Evolutionary conservation across 1,140 invertebrate genomes (phyloP), one percentile per base, ranked within the genome.

Genomic region (Aphis gossypii): DNA sequence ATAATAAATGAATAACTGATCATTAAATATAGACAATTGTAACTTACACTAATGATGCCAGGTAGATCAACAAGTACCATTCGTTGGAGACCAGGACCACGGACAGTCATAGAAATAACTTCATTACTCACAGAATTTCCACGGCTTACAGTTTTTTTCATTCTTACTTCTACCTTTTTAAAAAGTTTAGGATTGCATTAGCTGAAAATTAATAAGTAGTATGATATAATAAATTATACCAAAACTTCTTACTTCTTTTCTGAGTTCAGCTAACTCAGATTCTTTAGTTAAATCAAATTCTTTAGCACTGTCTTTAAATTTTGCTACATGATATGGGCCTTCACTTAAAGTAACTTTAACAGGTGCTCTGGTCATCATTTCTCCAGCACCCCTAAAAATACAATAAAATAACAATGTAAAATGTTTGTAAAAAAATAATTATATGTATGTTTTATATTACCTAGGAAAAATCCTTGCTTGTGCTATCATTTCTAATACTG

Each of bases 11-110:
- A 93, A 51, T 38, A 82, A 35, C 11, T 30, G 20, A 41, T n/a
- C 3, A 9, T 30, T 20, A 0, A 54, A 0, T 87, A 44, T 38
- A 25, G 18, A 44, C 6, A 68, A 3, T 86, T 82, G n/a, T 23
- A 38, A 93, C 92, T 93, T 51, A 94, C 94, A 94, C 98, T 98
- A 94, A 99, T 99, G 94, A 99, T 99, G 84, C 99, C 99, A 44
- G 99, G 99, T 94, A 99, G n/a, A 96, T 99, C 99, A 0, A 99
- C 98, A 5, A 99, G 96, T 89, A 99, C 99, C 98, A 99, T 99
- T 93, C 99, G 96, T 94, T 99, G 99, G 60, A 99, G 95, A 2
- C 99, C 99, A 30, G 99, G 99, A 1, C 97, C 99, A 95, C 98
- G 98, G 0, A 99, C 99, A 0, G 98, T 98, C 98, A 99, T 98